Evolutionary conservation across 2,888 invertebrate species (phyloP), one percentile per base, ranked within the genome.

Genomic region (Cataglyphis albicans): DNA sequence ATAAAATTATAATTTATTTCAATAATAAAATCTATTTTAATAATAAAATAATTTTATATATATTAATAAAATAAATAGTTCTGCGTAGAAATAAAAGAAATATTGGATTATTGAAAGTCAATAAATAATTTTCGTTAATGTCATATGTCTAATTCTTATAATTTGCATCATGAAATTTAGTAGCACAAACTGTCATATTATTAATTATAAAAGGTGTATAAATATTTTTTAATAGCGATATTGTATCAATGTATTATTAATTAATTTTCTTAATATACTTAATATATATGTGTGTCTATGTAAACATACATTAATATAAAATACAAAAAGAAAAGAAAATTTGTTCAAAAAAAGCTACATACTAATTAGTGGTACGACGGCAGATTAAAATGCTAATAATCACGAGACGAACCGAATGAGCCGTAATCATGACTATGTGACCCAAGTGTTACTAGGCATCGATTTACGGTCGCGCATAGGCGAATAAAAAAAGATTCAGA

Each of bases 401-500:
- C 18, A n/a, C 59, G 25, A 57, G 21, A 59, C 32, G 38, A 78
- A 68, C 15, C 6, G n/a, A 29, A 57, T 15, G 32, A 41, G n/a
- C 18, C 41, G 32, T 44, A 55, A 70, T 80, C 78, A 59, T 59
- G 44, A 32, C 7, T 78, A 44, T 44, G 25, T 80, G 78, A 80
- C 59, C 78, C 59, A 59, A 70, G 59, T 25, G 59, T 80, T 70
- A 55, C 52, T 1, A 29, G 4, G 57, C 44, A 57, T 65, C 55
- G 55, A 55, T 74, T 73, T 25, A 75, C 55, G 52, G 18, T 70
- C 67, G n/a, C 32, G 44, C 41, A 25, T 18, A 35, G 6, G 38
- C 78, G 63, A 61, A 63, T 38, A 80, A 68, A 76, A 82, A 61
- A 29, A 61, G 25, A n/a, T 55, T 12, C 32, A 41, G 65, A 38